Conservation (phyloP, 2,888 invertebrate genomes). For the Pogonocherus hispidulus region DNA sequence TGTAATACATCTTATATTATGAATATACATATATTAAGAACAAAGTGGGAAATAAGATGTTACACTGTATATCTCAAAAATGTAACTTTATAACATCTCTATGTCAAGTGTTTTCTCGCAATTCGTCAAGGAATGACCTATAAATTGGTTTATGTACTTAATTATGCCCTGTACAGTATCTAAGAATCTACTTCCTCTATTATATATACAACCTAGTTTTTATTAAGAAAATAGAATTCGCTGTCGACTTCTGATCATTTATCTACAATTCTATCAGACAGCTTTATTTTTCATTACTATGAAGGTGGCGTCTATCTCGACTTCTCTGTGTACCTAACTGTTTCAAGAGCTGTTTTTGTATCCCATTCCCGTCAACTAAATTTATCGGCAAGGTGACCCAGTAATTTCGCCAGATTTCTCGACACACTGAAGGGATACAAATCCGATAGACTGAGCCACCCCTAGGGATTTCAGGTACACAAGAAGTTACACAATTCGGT, state of each 20-base stretch:
- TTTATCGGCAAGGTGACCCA: conserved; percentile 9
- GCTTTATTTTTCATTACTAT: conserved; percentile 10
- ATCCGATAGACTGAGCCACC: not conserved
- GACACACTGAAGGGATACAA: not conserved
- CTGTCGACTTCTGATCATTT: not conserved
- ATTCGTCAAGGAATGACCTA: no score
- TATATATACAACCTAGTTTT: no score
- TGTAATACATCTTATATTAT: no score
- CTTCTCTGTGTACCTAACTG: conserved; percentile 1
- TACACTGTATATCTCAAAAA: no score
- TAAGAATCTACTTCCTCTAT: no score
- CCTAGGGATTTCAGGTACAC: not conserved
- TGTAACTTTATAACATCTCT: no score
- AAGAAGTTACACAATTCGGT: not conserved
- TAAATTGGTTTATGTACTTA: no score
- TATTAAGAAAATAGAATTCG: no score
- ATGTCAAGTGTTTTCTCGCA: no score
- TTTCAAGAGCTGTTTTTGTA: conserved; percentile 5
- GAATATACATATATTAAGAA: no score
- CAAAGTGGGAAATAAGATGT: no score
- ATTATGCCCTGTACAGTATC: no score
- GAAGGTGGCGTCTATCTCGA: not conserved
- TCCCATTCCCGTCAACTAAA: not conserved
- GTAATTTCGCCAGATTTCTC: conserved; percentile 3
- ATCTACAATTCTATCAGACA: not conserved